Evolutionary conservation across 2,888 invertebrate species (phyloP).

Genomic region (Hypselothyrea guttata): DNA sequence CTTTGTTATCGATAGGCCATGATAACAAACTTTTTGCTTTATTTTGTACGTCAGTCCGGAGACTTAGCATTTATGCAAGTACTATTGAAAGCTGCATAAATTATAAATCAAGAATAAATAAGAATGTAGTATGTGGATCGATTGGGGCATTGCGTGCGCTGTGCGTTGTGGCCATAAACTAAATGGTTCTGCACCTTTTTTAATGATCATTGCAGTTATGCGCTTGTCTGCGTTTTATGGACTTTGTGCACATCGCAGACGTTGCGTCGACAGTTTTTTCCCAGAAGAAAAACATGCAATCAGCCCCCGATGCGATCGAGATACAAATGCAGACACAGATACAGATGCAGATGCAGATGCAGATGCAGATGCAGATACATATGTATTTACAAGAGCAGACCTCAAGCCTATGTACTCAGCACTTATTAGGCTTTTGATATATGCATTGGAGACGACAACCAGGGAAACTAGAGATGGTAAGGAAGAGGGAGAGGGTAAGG

Average conservation of each 20-base stretch:
- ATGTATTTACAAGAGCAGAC: conserved; percentile 14
- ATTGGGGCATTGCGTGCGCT: neutral
- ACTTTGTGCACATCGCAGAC: conserved; percentile 67
- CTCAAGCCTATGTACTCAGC: conserved; percentile 42
- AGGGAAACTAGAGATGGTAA: conserved; percentile 18
- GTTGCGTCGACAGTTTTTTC: conserved; percentile 80
- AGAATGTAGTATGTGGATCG: conserved; percentile 3
- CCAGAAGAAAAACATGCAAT: conserved; percentile 64
- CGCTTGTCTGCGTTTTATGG: conserved; percentile 68
- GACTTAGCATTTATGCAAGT: too few relatives aligned
- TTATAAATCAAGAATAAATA: too few relatives aligned
- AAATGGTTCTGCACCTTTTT: conserved; percentile 60
- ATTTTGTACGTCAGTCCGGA: too few relatives aligned
- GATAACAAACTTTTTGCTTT: too few relatives aligned
- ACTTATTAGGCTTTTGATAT: conserved; percentile 69
- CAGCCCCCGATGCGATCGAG: conserved; percentile 38
- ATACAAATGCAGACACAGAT: conserved; percentile 22
- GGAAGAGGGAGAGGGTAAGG: neutral
- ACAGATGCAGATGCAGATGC: conserved; percentile 12
- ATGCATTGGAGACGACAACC: conserved; percentile 37
- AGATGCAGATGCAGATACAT: conserved; percentile 20
- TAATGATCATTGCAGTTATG: conserved; percentile 68
- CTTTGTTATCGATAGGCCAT: too few relatives aligned
- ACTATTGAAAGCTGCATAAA: too few relatives aligned
- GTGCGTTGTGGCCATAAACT: conserved; percentile 58